A percentile compares a stretch with the other conserved stretches of the same genome.
Evolutionary conservation across 1,140 invertebrate genomes (phyloP).

Genomic region (Drosophila burlai): DNA sequence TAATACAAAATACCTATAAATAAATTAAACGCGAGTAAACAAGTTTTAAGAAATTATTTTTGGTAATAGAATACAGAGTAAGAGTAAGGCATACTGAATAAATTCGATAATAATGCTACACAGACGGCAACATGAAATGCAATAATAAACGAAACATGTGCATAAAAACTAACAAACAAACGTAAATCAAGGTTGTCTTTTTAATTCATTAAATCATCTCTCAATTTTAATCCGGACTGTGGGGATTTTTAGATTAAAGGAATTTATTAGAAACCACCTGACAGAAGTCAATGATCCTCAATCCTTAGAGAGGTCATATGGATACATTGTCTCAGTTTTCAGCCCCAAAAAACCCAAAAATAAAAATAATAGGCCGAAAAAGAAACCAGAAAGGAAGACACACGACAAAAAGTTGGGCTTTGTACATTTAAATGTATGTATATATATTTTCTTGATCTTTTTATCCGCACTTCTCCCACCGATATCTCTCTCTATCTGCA

Average conservation of each 20-base stretch:
- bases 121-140: slow-evolving; percentile 70
- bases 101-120: slow-evolving; percentile 76
- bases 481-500: slow-evolving; percentile 27
- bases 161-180: slow-evolving; percentile 76
- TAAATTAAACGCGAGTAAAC: slow-evolving; percentile 74
- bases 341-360: slow-evolving; percentile 3
- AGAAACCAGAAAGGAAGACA: slow-evolving; percentile 46
- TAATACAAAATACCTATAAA: slow-evolving; percentile 65
- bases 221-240: background rate
- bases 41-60: slow-evolving; percentile 85
- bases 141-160: slow-evolving; percentile 83
- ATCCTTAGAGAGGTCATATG: background rate
- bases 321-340: too few relatives aligned
- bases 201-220: background rate
- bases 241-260: background rate
- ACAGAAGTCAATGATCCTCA: too few relatives aligned
- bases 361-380: too few relatives aligned
- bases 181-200: background rate
- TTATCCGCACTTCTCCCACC: slow-evolving; percentile 21
- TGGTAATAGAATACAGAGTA: slow-evolving; percentile 82
- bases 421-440: slow-evolving; percentile 81
- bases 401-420: slow-evolving; percentile 60
- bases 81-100: slow-evolving; percentile 62
- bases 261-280: too few relatives aligned
- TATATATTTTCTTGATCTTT: slow-evolving; percentile 56